Conservation (phyloP, 2,113 vertebrate species). For the Butorides virescens region DNA sequence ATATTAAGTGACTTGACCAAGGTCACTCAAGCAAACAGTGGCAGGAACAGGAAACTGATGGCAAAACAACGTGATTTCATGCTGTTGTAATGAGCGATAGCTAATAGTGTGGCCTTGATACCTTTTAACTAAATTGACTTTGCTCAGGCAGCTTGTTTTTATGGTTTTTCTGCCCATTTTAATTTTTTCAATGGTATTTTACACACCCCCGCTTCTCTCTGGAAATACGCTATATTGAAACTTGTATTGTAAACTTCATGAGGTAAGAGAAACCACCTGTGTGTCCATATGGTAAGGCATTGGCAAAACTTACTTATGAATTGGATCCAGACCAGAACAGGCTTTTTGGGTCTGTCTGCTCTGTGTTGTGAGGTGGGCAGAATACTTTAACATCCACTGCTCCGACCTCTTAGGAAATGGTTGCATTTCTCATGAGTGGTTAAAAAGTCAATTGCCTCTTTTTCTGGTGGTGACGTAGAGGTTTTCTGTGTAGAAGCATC, state of each 20-base stretch:
- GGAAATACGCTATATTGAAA: background rate
- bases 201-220: background rate
- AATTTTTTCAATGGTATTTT: background rate
- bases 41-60: background rate
- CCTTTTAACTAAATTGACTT: background rate
- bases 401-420: fast-evolving
- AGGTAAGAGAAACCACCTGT: background rate
- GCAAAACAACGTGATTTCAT: background rate
- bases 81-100: background rate
- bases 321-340: background rate
- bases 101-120: background rate
- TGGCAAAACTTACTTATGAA: background rate
- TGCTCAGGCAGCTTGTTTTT: background rate
- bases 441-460: background rate
- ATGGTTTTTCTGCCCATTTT: background rate
- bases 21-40: background rate
- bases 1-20: background rate
- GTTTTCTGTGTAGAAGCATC: background rate
- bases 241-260: background rate
- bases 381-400: background rate
- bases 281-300: background rate
- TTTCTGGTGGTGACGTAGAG: background rate
- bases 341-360: background rate
- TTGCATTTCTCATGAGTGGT: background rate
- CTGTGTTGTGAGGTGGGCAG: background rate